Percentiles rank a stretch among this genome's conserved stretches.
These are phyloP conservation scores for Corticium candelabrum DNA, from an alignment of 37 sponge, comb jelly and placozoan genomes.

Conservation along the genomic window DNA sequence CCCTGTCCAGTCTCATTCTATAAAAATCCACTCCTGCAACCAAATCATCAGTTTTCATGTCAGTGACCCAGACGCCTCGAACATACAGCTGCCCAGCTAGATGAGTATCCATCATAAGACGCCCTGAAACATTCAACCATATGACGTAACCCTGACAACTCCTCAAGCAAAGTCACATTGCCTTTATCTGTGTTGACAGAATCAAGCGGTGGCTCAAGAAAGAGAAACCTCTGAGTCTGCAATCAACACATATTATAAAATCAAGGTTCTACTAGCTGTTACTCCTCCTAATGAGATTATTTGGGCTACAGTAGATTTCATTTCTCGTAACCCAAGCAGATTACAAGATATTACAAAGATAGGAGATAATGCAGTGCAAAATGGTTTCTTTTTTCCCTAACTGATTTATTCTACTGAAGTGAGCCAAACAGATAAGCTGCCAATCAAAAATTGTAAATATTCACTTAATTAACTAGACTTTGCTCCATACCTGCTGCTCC, in stretches of 20 bases:
- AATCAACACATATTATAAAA: background rate
- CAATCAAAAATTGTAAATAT: no score
- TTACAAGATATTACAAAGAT: no score
- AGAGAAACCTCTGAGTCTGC: constrained; percentile 17
- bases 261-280: no score
- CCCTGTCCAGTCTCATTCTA: constrained; percentile 35
- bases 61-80: constrained; percentile 30
- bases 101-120: constrained; percentile 20
- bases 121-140: constrained; percentile 14
- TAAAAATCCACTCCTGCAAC: constrained; percentile 22
- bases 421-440: no score
- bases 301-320: no score
- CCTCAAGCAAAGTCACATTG: background rate
- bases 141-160: background rate
- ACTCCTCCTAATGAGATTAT: no score
- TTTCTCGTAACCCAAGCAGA: no score
- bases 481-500: no score
- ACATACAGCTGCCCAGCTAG: constrained; percentile 38
- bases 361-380: no score
- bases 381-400: no score
- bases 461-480: no score
- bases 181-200: constrained; percentile 22
- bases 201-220: constrained; percentile 12
- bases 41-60: constrained; percentile 20
- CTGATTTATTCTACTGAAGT: no score